Evolutionary conservation across 2,113 vertebrate genomes (phyloP), one percentile per base, ranked within the genome.

Genomic region (Tenebrosternarchus preto): DNA sequence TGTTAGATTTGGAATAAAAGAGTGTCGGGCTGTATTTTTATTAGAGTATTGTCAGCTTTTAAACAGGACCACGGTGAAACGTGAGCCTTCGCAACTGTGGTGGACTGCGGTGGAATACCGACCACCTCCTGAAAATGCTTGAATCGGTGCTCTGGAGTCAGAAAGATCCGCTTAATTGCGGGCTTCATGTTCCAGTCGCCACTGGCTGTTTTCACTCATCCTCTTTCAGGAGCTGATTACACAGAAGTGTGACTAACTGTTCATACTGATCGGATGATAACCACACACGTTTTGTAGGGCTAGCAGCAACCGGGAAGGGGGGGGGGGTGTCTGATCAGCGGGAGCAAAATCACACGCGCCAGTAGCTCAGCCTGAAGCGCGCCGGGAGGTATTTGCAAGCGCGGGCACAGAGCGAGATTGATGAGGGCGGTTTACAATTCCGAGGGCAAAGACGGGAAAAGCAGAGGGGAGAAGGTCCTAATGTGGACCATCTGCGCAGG

Each of bases 401-500:
- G 46, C 53, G 31, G 66, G 66, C 33, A 31, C 61, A 33, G 22
- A 68, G 24, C 22, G n/a, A 68, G 68, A 81, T 77, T 83, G 55
- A 80, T 74, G 43, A 76, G 33, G 53, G 64, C 31, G 66, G 78
- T 50, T 56, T 9, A 12, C 56, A 74, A 72, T 80, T 70, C 29
- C 17, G n/a, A 39, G 57, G 79, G 61, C 24, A 84, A 77, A 71
- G 69, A 84, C 77, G 75, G 71, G 81, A 72, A 69, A 7, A 27
- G 33, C n/a, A 76, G 55, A 79, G 43, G 25, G 83, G 74, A 82
- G 36, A 50, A 82, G 78, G 86, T 60, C 31, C 39, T 87, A 86
- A 89, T 83, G 43, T 70, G 66, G 27, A 91, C 88, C 89, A 91
- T 91, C 88, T 91, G 90, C 60, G 72, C 64, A 20, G 46, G 76